Base-by-base conservation (phyloP, 1,140 invertebrate genomes). In the Elymnias hypermnestra region DNA sequence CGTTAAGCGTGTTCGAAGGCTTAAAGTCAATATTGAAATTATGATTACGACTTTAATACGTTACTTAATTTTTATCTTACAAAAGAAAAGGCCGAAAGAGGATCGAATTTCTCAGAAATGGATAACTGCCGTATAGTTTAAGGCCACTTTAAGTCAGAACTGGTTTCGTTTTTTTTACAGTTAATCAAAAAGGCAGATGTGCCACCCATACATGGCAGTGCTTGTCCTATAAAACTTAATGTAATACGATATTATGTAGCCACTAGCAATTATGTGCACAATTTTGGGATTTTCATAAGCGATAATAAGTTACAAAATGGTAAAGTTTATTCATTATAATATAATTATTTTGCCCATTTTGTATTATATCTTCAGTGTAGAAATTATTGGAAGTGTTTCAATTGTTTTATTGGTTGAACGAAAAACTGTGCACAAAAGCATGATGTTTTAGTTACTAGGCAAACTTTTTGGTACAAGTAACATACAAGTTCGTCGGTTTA, bases 101-200 rank as follows among this genome's bases (percentile, higher is more conserved):
- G 13, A 47, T 10, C 25, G 21, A 48, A 37, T 48, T 48, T 48
- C 37, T 41, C 29, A 48, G 22, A 41, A 40, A 33, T 38, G 45
- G 37, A n/a, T 12, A 41, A 48, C 37, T 22, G 29, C 12, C 17
- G 9, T 35, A 18, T 37, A 25, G 31, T 48, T 40, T 48, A 48
- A 48, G 45, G 45, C 29, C 38, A 18, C 10, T 15, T 29, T 40
- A 36, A 25, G 15, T 36, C 22, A n/a, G 22, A 41, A 49, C 46
- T 49, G 18, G 38, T 41, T 49, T 49, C n/a, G 15, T 14, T 48
- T 48, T 41, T 48, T 48, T 35, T 7, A 23, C 28, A 29, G 45
- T 48, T 48, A 48, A 48, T 48, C 44, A 48, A 22, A 48, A 17
- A 33, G 14, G 45, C 26, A 40, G 45, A 48, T 48, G 45, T 28